Conservation (phyloP, 2,888 invertebrate species). For the Epistrophe grossulariae region DNA sequence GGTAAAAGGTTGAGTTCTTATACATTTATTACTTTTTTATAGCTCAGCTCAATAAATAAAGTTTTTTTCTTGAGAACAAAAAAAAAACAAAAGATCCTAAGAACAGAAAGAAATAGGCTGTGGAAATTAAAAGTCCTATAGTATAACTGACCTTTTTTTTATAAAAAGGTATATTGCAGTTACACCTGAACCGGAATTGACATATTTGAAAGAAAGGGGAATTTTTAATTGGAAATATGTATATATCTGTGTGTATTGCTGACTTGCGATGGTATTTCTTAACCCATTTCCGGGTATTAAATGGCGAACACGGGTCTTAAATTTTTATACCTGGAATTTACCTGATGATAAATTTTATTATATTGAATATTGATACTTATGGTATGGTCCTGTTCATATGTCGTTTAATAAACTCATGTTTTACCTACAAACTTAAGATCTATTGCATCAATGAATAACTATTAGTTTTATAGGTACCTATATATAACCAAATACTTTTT, state of each 20-base stretch:
- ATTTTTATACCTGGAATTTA: no score
- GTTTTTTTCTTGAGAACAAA: neutral
- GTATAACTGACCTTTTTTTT: neutral
- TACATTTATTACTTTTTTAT: neutral
- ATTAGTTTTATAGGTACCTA: no score
- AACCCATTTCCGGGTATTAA: no score
- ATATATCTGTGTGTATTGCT: neutral
- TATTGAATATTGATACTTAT: no score
- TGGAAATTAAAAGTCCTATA: neutral
- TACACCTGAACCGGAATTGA: neutral
- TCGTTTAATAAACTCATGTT: no score
- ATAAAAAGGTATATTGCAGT: neutral
- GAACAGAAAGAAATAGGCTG: neutral
- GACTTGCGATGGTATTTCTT: neutral
- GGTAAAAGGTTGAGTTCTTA: slow-evolving; percentile 4
- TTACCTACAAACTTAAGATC: no score
- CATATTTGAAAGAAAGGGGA: neutral
- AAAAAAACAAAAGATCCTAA: neutral
- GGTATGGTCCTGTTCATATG: no score
- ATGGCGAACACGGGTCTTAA: no score
- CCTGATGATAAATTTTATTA: no score
- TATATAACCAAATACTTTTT: no score
- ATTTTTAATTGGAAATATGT: neutral
- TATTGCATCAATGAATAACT: no score
- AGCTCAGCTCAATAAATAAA: neutral